Conservation (phyloP, 2,113 vertebrate species). For the Tangachromis dhanisi region DNA sequence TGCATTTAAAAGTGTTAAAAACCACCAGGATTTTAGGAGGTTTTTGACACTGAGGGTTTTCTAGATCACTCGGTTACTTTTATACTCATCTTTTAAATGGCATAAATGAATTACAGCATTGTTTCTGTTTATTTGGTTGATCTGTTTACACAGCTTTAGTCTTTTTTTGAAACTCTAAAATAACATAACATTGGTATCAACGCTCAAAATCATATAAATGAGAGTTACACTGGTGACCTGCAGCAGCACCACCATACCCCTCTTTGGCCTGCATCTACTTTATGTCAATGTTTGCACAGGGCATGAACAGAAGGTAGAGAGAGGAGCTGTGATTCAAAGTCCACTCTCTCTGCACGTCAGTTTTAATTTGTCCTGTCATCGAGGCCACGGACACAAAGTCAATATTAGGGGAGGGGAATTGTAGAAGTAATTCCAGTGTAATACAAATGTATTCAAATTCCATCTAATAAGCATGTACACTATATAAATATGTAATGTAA, state of each 20-base stretch:
- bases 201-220: neutral
- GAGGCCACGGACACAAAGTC: neutral
- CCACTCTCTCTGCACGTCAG: neutral
- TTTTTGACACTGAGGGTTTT: neutral
- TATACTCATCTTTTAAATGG: neutral
- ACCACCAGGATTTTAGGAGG: neutral
- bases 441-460: neutral
- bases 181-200: neutral
- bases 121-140: neutral
- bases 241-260: neutral
- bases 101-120: neutral
- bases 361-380: neutral
- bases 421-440: neutral
- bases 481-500: neutral
- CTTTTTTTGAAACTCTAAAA: neutral
- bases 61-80: neutral
- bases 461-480: neutral
- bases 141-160: neutral
- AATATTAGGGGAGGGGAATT: neutral
- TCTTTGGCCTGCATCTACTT: neutral
- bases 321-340: neutral
- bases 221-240: neutral
- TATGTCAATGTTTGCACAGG: neutral
- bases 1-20: neutral
- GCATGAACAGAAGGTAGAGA: neutral